Evolutionary conservation across 2,797 vertebrate genomes (phyloP), one percentile per base, ranked within the genome.

Genomic region (Caiman crocodilus): DNA sequence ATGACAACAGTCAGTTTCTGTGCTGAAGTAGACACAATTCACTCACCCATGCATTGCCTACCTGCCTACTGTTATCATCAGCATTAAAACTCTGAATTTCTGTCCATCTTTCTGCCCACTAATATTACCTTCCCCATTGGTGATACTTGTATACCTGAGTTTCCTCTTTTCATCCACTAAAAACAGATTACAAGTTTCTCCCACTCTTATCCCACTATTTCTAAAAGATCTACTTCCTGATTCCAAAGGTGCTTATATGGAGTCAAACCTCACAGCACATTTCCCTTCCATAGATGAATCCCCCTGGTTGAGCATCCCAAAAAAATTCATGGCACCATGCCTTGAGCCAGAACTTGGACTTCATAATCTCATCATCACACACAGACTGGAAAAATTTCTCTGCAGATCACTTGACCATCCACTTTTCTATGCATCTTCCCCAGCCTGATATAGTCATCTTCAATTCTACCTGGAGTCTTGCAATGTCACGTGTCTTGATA

Each of bases 121-220:
- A 64, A 69, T 0, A 0, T 42, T 88, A 25, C 4, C 50, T 88
- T 85, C 84, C 89, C 79, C 13, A 2, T 76, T 90, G 18, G 17
- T 79, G 7, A 16, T 5, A 56, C 61, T 90, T 23, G 15, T 67
- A 82, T 91, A 32, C 32, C 55, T 84, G 61, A 4, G 17, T 90
- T 82, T 87, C 12, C 10, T 71, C 32, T 88, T 67, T 5, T 10
- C 65, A 5, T 67, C 64, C 64, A 9, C 55, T 82, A 64, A 82
- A 80, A 81, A 50, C 42, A 50, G 42, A 14, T 42, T 26, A 7
- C 1, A 0, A 3, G 5, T 57, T 17, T 14, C 1, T 86, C 86
- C 8, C 26, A 82, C 30, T 82, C 55, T 86, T 59, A 5, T 6
- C 28, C 5, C 63, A 65, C 58, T 4, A 8, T 32, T 6, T 76